phyloP scores from a whole-genome alignment of 2,797 vertebrate species.

The Calcarius lapponicus region DNA sequence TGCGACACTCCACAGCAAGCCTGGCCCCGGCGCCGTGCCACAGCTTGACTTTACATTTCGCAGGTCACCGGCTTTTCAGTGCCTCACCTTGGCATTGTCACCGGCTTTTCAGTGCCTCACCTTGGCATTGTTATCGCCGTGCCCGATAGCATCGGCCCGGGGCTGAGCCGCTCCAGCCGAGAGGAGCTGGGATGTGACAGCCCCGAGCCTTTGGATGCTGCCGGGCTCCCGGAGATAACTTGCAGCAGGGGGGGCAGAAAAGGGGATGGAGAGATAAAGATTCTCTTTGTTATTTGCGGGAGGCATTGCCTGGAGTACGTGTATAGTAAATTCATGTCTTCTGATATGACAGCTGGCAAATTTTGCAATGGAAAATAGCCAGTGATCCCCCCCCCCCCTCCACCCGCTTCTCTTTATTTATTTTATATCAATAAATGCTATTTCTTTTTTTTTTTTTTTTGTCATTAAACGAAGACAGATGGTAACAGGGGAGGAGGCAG shows the following conservation, averaged over 20 bases:
- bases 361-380: background rate
- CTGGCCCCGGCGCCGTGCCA: slow-evolving; percentile 38
- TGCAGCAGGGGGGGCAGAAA: background rate
- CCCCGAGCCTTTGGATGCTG: background rate
- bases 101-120: background rate
- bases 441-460: too few relatives aligned
- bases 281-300: background rate
- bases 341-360: background rate
- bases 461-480: background rate
- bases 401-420: background rate
- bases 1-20: slow-evolving; percentile 3
- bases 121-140: background rate
- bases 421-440: background rate
- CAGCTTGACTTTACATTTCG: slow-evolving; percentile 47
- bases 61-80: background rate
- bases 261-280: background rate
- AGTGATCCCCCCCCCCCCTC: background rate
- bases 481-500: background rate
- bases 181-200: background rate
- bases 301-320: background rate
- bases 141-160: background rate
- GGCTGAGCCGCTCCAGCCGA: background rate
- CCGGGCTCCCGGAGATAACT: background rate
- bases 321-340: background rate
- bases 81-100: background rate